A percentile compares a stretch with the other conserved stretches of the same genome.
These are phyloP conservation scores for Dioctria linearis DNA, from an alignment of 2,888 invertebrate genomes.

Conservation along the genomic window DNA sequence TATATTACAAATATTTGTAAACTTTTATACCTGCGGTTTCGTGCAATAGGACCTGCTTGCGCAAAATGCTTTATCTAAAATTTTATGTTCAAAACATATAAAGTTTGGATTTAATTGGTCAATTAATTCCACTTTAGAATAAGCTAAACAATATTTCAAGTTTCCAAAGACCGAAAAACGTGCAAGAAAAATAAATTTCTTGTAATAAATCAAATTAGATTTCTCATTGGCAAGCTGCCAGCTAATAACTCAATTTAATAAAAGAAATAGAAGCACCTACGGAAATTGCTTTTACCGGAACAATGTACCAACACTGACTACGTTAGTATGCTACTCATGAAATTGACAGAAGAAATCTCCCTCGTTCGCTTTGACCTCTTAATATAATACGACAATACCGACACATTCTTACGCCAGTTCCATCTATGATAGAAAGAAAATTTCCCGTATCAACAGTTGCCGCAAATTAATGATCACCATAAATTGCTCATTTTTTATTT, in stretches of 20 bases:
- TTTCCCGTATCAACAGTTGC: conserved; percentile 39
- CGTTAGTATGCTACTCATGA: conserved; percentile 37
- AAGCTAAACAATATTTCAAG: too few species aligned
- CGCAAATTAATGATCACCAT: conserved; percentile 51
- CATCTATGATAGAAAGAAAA: conserved; percentile 9
- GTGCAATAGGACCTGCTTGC: too few species aligned
- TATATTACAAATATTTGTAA: too few species aligned
- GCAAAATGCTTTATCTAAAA: too few species aligned
- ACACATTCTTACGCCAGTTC: neutral
- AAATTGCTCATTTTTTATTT: conserved; percentile 55
- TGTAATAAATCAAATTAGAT: conserved; percentile 29
- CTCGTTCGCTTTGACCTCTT: neutral
- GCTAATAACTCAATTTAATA: conserved; percentile 30
- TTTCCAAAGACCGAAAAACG: too few species aligned
- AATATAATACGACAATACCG: neutral
- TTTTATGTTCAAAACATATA: too few species aligned
- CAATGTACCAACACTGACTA: neutral
- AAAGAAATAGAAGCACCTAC: conserved; percentile 16
- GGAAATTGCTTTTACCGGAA: neutral
- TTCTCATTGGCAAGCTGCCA: conserved; percentile 1
- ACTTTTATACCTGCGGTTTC: too few species aligned
- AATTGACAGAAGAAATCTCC: neutral
- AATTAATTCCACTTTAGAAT: too few species aligned
- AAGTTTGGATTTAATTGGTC: too few species aligned
- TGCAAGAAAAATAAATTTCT: too few species aligned